A percentile compares a stretch with the other conserved stretches of the same genome.
Evolutionary conservation across 2,797 vertebrate genomes (phyloP).

Genomic region (Epinephelus malabaricus): DNA sequence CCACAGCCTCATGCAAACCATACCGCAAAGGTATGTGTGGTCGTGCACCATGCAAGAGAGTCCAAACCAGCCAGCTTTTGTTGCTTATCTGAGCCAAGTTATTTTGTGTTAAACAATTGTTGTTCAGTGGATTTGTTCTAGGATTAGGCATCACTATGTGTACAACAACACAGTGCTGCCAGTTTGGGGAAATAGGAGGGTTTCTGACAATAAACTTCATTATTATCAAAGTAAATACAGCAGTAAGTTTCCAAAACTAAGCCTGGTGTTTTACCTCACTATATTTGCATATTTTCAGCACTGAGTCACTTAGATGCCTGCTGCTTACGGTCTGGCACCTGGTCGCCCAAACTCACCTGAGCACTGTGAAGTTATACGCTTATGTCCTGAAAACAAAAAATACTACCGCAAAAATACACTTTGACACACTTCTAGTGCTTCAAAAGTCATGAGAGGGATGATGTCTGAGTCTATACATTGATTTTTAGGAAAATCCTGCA

Average conservation of each 20-base stretch:
- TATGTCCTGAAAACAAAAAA: too few relatives aligned
- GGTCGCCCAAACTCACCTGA: too few relatives aligned
- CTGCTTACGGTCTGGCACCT: too few relatives aligned
- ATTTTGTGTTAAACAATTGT: slow-evolving; percentile 28
- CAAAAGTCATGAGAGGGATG: too few relatives aligned
- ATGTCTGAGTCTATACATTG: too few relatives aligned
- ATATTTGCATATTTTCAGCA: too few relatives aligned
- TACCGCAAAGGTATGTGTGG: slow-evolving; percentile 58
- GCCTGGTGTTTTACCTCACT: too few relatives aligned
- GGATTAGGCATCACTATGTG: neutral
- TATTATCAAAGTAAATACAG: neutral
- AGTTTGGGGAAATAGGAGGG: neutral
- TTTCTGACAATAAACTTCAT: neutral
- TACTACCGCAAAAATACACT: too few relatives aligned
- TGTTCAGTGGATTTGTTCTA: slow-evolving; percentile 24
- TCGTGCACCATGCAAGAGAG: slow-evolving; percentile 30
- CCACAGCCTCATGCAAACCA: slow-evolving; percentile 46
- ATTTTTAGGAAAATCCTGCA: too few relatives aligned
- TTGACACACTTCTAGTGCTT: too few relatives aligned
- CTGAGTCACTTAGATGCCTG: too few relatives aligned
- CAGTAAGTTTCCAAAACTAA: neutral
- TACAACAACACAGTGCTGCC: neutral
- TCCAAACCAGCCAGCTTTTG: slow-evolving; percentile 23
- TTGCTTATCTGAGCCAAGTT: slow-evolving; percentile 17
- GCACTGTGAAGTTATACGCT: too few relatives aligned